Base-by-base conservation (phyloP, 2,113 vertebrate species). In the Plotosus lineatus region DNA sequence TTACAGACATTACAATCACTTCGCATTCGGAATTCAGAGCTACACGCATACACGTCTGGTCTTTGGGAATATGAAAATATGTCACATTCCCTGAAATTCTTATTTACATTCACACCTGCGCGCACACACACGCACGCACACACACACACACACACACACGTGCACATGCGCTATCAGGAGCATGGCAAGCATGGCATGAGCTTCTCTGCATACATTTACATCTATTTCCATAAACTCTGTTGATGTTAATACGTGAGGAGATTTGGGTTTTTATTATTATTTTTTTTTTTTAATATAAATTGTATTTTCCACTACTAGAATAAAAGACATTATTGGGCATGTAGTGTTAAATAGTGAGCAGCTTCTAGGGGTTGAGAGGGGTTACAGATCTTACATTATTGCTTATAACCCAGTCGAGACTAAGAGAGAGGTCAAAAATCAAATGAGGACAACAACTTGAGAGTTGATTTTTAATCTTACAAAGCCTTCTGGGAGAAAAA, bases 401-500 rank as follows among this genome's bases (percentile, higher is more conserved):
- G 78, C 33, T n/a, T 80, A 19, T 73, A 61, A 74, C 74, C 71
- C 78, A 80, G 46, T 5, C 6, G 60, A 56, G 80, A 33, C 9
- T 15, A 42, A 21, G 23, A 19, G 38, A n/a, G 28, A 6, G 31
- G 60, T 53, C 31, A 66, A 48, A 75, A 72, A n/a, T 66, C 58
- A 10, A 61, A 46, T 6, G 1, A 75, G 55, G 23, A 40, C 58
- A 55, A 55, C 21, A 63, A 19, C 7, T 42, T 5, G 1, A 10
- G 38, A 63, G 46, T 44, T 56, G 33, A 23, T 33, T 23, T 73
- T 73, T 73, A 72, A 73, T 73, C 69, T 36, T 28, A 9, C 26
- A 69, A 69, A n/a, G 23, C 38, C 38, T 12, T 68, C 14, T 11
- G 36, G 36, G 36, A 12, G 10, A 4, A 1, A 11, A 61, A 65